Evolutionary conservation across 1,140 invertebrate genomes (phyloP).

Genomic region (Venustaconcha ellipsiformis): DNA sequence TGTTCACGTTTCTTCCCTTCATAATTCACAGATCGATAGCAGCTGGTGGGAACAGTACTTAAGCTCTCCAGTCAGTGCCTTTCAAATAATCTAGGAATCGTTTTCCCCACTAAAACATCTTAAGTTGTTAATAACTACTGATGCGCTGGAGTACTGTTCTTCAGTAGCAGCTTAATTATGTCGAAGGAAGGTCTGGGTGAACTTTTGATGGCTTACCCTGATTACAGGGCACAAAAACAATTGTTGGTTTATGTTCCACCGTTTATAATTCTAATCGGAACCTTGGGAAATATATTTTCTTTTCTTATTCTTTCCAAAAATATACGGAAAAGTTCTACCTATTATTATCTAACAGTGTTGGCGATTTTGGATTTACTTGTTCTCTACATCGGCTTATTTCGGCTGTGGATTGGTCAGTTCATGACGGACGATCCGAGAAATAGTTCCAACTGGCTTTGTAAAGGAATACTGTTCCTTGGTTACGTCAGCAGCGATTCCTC

Average conservation of each 20-base stretch:
- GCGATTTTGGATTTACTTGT: slow-evolving; percentile 58
- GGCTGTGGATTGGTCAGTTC: slow-evolving; percentile 56
- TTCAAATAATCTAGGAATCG: too few species aligned
- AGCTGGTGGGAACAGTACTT: too few species aligned
- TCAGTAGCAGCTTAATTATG: neutral
- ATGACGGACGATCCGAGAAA: slow-evolving; percentile 41
- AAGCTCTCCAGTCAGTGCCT: too few species aligned
- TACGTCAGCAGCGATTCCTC: slow-evolving; percentile 59
- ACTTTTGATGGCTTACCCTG: neutral
- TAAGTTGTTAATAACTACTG: too few species aligned
- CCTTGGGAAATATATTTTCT: slow-evolving; percentile 61
- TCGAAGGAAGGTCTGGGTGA: neutral
- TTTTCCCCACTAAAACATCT: too few species aligned
- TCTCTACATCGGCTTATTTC: slow-evolving; percentile 57
- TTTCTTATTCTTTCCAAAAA: slow-evolving; percentile 51
- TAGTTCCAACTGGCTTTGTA: slow-evolving; percentile 50
- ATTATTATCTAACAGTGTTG: slow-evolving; percentile 58
- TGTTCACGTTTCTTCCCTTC: too few species aligned
- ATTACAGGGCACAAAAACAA: slow-evolving; percentile 34
- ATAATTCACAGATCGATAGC: too few species aligned
- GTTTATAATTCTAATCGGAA: slow-evolving; percentile 54
- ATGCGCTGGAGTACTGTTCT: too few species aligned
- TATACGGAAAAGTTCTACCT: slow-evolving; percentile 47
- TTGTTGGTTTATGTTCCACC: slow-evolving; percentile 53
- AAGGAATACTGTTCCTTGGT: slow-evolving; percentile 48